Base-by-base conservation (phyloP, 2,888 invertebrate species). In the Dorcus parallelipipedus region DNA sequence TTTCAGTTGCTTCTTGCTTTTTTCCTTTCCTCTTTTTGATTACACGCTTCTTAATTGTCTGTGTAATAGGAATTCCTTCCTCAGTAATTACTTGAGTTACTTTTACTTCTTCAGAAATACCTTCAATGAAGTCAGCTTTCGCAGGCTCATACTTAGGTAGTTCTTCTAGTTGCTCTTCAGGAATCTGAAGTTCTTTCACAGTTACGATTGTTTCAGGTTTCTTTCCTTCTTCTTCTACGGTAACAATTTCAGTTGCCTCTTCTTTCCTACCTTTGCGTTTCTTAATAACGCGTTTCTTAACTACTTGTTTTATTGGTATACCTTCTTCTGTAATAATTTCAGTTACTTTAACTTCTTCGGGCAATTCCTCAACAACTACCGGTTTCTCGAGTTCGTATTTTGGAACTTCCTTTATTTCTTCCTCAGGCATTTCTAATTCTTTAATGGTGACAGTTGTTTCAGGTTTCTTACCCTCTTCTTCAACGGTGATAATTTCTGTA, bases 231-330 rank as follows among this genome's bases (percentile, higher is more conserved):
- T 64, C 64, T 56, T 72, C 65, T 56, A 72, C 67, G 4, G 60
- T 66, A n/a, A 73, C 67, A 23, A 67, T 80, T 71, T 79, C 78
- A 0, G 80, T 80, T 9, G 79, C 68, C 67, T 82, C 81, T 52
- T 72, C 69, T 60, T 73, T 70, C 1, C 72, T 72, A 43, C 70
- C 73, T 38, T 71, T 69, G 5, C 71, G 63, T 65, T 74, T 69
- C 56, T 70, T 69, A 52, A 75, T 66, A 59, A 69, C 65, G 54
- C 73, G 64, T 66, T 70, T 71, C 58, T 64, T 72, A 50, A 71
- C 60, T 26, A 61, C 63, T 43, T 64, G 68, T 61, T 47, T 69
- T 68, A 71, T n/a, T 76, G 77, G 54, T 77, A 70, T 9, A 68
- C 76, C 58, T 75, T 79, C 47, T 74, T 78, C 3, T 77, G 69